These are phyloP conservation scores for Rhopalosiphum nymphaeae DNA, from an alignment of 2,888 invertebrate genomes.

Conservation along the genomic window DNA sequence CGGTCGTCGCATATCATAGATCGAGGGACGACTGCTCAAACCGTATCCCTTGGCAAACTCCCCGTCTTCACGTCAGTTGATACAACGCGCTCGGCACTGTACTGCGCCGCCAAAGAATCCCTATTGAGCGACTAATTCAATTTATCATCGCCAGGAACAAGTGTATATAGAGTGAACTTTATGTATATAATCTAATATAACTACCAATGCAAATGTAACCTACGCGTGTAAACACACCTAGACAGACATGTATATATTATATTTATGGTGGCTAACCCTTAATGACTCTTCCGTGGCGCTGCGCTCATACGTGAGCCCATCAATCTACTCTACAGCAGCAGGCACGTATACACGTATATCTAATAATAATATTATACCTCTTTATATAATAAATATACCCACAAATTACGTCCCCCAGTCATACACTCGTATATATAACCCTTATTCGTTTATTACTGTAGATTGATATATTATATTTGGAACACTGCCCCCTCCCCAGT, in stretches of 20 bases:
- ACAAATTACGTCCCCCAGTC: background rate
- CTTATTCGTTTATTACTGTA: background rate
- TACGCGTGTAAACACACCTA: background rate
- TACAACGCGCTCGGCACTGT: background rate
- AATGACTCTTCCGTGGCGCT: background rate
- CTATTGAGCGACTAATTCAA: conserved; percentile 42
- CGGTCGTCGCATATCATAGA: background rate
- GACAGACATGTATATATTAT: background rate
- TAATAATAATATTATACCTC: background rate
- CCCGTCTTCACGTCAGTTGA: background rate
- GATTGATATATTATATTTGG: background rate
- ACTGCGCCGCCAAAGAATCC: background rate
- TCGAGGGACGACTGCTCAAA: background rate
- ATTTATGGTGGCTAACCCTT: background rate
- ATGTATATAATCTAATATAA: background rate
- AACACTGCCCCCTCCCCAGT: background rate
- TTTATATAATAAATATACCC: background rate
- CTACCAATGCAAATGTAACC: background rate
- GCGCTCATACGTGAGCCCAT: background rate
- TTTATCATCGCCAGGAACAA: conserved; percentile 32
- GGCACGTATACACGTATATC: background rate
- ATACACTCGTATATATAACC: background rate
- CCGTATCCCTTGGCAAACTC: background rate
- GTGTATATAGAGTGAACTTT: background rate
- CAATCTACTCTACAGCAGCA: background rate